These are phyloP conservation scores for Cabera pusaria DNA, from an alignment of 2,888 invertebrate species.

Conservation along the genomic window DNA sequence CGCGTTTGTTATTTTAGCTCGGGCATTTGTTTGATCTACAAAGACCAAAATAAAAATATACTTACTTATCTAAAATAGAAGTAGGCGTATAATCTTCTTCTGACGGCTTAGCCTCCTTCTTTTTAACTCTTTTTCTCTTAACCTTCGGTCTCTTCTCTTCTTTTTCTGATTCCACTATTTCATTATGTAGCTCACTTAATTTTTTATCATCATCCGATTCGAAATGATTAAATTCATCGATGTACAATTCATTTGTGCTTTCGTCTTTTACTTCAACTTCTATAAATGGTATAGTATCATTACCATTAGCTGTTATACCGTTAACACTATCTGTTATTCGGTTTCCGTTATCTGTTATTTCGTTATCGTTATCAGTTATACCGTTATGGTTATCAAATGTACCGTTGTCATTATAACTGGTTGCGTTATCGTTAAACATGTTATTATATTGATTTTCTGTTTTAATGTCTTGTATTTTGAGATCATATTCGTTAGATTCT, in stretches of 20 bases:
- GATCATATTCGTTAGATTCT: slow-evolving; percentile 45
- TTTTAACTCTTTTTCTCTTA: slow-evolving; percentile 36
- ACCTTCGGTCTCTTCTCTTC: slow-evolving; percentile 34
- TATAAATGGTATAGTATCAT: slow-evolving; percentile 24
- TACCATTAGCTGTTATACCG: neutral
- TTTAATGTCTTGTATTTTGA: slow-evolving; percentile 39
- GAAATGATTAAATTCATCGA: slow-evolving; percentile 53
- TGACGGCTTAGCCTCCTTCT: slow-evolving; percentile 31
- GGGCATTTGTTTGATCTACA: no score
- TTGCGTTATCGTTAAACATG: slow-evolving; percentile 7
- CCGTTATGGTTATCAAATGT: slow-evolving; percentile 11
- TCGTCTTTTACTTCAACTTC: slow-evolving; percentile 52
- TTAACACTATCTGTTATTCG: slow-evolving; percentile 3
- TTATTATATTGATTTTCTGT: slow-evolving; percentile 36
- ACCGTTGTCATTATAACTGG: slow-evolving; percentile 2
- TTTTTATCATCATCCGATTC: slow-evolving; percentile 56
- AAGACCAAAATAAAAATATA: slow-evolving; percentile 13
- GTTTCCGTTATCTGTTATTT: slow-evolving; percentile 3
- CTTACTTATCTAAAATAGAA: slow-evolving; percentile 55
- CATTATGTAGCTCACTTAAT: slow-evolving; percentile 52
- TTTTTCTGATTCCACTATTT: slow-evolving; percentile 21
- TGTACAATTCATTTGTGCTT: slow-evolving; percentile 52
- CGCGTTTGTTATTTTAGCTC: no score
- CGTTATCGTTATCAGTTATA: slow-evolving; percentile 2
- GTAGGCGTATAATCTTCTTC: slow-evolving; percentile 36